These are phyloP conservation scores for Anoplopoma fimbria DNA, from an alignment of 2,113 vertebrate species.

Conservation along the genomic window DNA sequence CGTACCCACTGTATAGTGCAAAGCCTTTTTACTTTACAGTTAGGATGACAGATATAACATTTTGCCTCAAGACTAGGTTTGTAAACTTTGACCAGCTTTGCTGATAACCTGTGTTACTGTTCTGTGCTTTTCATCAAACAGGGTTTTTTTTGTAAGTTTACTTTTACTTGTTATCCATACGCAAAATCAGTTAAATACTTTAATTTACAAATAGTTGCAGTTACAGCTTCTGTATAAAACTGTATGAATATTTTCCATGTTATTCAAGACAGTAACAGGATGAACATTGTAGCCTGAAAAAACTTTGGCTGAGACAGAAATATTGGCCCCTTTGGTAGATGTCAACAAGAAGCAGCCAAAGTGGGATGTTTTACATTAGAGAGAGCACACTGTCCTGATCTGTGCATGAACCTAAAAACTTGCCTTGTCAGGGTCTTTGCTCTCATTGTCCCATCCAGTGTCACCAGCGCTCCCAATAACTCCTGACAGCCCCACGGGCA, in stretches of 20 bases:
- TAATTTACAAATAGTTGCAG: background rate
- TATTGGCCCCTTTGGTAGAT: too few relatives aligned
- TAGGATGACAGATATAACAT: background rate
- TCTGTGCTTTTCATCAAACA: background rate
- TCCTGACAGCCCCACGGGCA: constrained; percentile 69
- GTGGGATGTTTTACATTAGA: background rate
- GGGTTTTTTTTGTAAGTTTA: background rate
- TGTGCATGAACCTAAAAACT: background rate
- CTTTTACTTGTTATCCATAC: background rate
- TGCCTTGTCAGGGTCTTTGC: constrained; percentile 87
- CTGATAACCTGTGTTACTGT: background rate
- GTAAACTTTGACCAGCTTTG: background rate
- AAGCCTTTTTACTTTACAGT: background rate
- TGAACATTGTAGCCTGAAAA: background rate
- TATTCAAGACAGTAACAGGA: background rate
- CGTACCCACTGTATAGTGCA: too few relatives aligned
- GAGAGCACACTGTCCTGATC: background rate
- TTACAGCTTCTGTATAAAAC: background rate
- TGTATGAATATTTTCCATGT: background rate
- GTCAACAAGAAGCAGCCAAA: background rate
- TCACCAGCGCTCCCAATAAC: constrained; percentile 72
- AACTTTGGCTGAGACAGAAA: background rate
- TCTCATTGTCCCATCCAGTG: constrained; percentile 81
- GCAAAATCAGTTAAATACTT: background rate
- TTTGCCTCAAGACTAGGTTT: background rate